Evolutionary conservation across 2,888 invertebrate species (phyloP).

Genomic region (Volucella inanis): DNA sequence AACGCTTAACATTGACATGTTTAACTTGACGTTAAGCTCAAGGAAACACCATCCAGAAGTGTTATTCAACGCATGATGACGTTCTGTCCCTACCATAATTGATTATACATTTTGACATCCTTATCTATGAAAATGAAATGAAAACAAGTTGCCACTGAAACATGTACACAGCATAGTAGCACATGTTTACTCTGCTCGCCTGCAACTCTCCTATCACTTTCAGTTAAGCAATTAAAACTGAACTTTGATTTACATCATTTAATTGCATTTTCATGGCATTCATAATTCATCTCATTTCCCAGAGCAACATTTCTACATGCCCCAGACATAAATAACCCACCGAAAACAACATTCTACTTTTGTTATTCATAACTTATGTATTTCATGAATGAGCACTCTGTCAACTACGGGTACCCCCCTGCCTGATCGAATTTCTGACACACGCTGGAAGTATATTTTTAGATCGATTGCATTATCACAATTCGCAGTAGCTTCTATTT

Average conservation of each 20-base stretch:
- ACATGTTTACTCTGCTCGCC: conserved; percentile 37
- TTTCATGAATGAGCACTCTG: conserved; percentile 1
- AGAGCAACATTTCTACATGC: conserved; percentile 42
- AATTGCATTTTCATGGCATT: conserved; percentile 53
- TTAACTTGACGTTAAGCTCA: conserved; percentile 39
- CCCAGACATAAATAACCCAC: conserved; percentile 50
- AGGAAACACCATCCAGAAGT: conserved; percentile 51
- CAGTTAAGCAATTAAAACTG: conserved; percentile 56
- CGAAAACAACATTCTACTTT: conserved; percentile 1
- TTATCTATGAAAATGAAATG: conserved; percentile 65
- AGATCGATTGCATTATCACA: conserved; percentile 40
- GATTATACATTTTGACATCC: conserved; percentile 27
- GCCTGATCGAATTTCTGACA: conserved; percentile 20
- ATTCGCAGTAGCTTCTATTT: conserved; percentile 23
- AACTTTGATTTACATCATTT: conserved; percentile 68
- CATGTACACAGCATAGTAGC: conserved; percentile 47
- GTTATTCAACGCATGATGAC: conserved; percentile 42
- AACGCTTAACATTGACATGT: conserved; percentile 46
- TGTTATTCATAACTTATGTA: conserved; percentile 32
- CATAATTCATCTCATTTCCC: conserved; percentile 2
- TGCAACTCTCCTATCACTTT: conserved; percentile 49
- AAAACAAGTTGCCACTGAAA: conserved; percentile 66
- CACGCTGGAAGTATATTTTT: conserved; percentile 35
- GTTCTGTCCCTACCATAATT: conserved; percentile 1
- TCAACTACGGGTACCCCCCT: conserved; percentile 1